A percentile compares a stretch with the other conserved stretches of the same genome.
Evolutionary conservation across 2,888 invertebrate species (phyloP).

Genomic region (Pollenia angustigena): DNA sequence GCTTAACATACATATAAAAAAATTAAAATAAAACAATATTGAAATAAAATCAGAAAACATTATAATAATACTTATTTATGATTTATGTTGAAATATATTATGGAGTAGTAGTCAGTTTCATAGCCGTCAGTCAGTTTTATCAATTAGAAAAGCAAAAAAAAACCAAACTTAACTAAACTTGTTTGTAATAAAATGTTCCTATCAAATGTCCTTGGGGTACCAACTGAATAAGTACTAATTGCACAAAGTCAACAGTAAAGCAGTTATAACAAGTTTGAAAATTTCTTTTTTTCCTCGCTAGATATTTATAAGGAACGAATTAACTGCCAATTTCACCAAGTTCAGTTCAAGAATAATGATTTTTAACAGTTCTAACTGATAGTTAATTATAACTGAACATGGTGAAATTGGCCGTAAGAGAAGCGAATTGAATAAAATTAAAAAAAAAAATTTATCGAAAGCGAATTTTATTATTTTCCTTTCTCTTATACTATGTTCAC

Average conservation of each 20-base stretch:
- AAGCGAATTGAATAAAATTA: no score
- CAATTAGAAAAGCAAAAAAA: slow-evolving; percentile 13
- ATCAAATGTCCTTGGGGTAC: background rate
- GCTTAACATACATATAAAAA: background rate
- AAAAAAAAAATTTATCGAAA: no score
- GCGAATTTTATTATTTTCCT: no score
- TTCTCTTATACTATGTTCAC: no score
- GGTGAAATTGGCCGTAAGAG: no score
- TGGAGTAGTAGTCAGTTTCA: background rate
- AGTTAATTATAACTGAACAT: no score
- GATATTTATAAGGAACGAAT: background rate
- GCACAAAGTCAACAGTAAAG: slow-evolving; percentile 14
- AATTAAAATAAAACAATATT: slow-evolving; percentile 15
- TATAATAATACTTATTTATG: slow-evolving; percentile 66
- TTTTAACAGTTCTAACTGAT: no score
- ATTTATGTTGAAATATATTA: slow-evolving; percentile 41
- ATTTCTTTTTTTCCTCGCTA: background rate
- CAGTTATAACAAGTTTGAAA: background rate
- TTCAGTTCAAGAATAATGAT: no score
- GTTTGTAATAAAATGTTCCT: slow-evolving; percentile 41
- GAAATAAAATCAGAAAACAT: slow-evolving; percentile 20
- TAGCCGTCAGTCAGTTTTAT: slow-evolving; percentile 28
- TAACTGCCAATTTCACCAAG: no score
- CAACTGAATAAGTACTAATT: slow-evolving; percentile 19
- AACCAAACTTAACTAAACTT: background rate